phyloP scores from a whole-genome alignment of 2,113 vertebrate species.

The Myxocyprinus asiaticus region DNA sequence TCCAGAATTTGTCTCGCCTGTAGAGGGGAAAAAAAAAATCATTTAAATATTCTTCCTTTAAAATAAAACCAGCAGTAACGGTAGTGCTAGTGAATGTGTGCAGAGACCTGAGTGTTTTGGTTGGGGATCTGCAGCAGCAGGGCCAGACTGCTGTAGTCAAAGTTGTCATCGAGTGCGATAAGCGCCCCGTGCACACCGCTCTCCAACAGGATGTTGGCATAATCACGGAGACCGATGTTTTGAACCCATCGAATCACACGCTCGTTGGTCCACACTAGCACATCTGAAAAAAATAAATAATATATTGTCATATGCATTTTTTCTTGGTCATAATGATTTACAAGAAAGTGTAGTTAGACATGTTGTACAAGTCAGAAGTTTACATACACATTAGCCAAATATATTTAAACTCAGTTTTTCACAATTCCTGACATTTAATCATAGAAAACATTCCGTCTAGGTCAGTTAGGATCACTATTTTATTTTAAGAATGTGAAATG shows the following conservation, averaged over 20 bases:
- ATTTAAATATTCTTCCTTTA: background rate
- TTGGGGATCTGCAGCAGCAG: constrained; percentile 96
- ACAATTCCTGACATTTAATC: too few relatives aligned
- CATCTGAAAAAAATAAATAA: constrained; percentile 83
- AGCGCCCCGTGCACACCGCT: constrained; percentile 96
- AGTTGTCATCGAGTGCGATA: constrained; percentile 95
- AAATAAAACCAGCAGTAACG: background rate
- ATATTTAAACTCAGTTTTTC: too few relatives aligned
- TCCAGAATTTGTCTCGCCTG: constrained; percentile 99
- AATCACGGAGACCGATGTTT: constrained; percentile 95
- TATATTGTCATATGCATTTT: too few relatives aligned
- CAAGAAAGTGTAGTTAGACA: too few relatives aligned
- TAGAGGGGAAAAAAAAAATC: background rate
- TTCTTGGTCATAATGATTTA: too few relatives aligned
- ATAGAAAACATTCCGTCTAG: too few relatives aligned
- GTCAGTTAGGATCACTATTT: too few relatives aligned
- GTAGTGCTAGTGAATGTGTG: background rate
- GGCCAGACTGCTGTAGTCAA: constrained; percentile 97
- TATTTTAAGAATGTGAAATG: too few relatives aligned
- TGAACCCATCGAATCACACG: constrained; percentile 97
- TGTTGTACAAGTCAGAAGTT: too few relatives aligned
- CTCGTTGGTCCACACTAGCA: constrained; percentile 96
- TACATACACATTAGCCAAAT: too few relatives aligned
- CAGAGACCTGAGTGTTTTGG: constrained; percentile 88
- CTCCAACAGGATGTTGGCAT: constrained; percentile 93